These are phyloP conservation scores for Rapana venosa DNA, from an alignment of 2,888 invertebrate genomes.

Conservation along the genomic window DNA sequence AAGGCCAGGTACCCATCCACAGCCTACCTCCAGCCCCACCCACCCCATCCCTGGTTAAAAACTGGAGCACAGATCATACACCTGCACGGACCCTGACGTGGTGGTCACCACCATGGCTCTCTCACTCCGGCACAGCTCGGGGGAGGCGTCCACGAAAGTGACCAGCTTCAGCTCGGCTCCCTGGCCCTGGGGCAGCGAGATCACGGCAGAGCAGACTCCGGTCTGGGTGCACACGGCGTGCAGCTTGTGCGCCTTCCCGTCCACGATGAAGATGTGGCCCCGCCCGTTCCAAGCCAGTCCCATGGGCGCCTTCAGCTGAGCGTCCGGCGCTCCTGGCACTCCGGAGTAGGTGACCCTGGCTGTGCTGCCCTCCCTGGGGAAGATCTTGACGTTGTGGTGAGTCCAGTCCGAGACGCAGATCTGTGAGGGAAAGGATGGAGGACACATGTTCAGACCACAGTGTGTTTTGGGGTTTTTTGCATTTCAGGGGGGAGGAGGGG, in stretches of 20 bases:
- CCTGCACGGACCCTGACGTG: constrained; percentile 36
- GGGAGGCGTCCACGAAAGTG: constrained; percentile 42
- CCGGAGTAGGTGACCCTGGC: constrained; percentile 31
- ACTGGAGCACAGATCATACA: constrained; percentile 36
- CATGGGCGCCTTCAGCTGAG: constrained; percentile 38
- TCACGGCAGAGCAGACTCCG: constrained; percentile 34
- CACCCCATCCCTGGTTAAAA: background rate
- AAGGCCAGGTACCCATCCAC: too few relatives aligned
- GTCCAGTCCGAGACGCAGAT: constrained; percentile 42
- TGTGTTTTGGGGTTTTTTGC: background rate
- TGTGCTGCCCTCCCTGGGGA: background rate
- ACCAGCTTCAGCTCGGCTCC: constrained; percentile 40
- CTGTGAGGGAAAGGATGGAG: background rate
- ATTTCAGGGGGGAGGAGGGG: too few relatives aligned
- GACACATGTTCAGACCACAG: background rate
- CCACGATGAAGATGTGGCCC: constrained; percentile 34
- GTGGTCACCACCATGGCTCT: constrained; percentile 40
- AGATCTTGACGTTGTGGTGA: constrained; percentile 42
- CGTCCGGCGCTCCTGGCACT: constrained; percentile 15
- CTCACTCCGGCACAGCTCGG: constrained; percentile 38
- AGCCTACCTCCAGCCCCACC: background rate
- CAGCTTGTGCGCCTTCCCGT: constrained; percentile 37
- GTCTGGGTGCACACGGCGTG: constrained; percentile 34
- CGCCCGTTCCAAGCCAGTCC: constrained; percentile 40
- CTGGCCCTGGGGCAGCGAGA: constrained; percentile 34